Percentiles rank a stretch among this genome's conserved stretches.
These are phyloP conservation scores for Porphyrio hochstetteri DNA, from an alignment of 2,113 vertebrate species.

Conservation along the genomic window DNA sequence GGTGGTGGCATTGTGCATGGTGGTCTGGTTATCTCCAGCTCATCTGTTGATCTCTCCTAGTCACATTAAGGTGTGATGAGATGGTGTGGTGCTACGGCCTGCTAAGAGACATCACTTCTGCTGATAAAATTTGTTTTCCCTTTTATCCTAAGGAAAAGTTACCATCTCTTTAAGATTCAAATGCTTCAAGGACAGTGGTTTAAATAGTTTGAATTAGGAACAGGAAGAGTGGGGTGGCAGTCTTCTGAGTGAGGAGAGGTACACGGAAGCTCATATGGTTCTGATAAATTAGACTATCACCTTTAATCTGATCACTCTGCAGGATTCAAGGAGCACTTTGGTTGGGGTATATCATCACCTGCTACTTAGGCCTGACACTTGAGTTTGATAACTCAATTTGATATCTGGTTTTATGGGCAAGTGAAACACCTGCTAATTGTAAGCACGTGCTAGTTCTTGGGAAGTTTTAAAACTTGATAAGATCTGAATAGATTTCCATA, in stretches of 20 bases:
- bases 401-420: not conserved
- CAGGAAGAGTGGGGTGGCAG: not conserved
- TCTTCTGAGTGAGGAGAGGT: not conserved
- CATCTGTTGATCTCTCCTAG: not conserved
- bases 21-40: not conserved
- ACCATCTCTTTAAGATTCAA: not conserved
- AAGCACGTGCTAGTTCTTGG: not conserved
- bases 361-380: not conserved
- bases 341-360: not conserved
- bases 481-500: not conserved
- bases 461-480: not conserved
- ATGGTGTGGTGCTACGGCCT: not conserved
- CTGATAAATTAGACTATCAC: not conserved
- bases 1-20: accelerated
- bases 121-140: not conserved
- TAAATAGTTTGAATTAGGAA: not conserved
- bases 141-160: not conserved
- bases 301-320: not conserved
- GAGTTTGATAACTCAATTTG: not conserved
- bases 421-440: not conserved
- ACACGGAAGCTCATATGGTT: not conserved
- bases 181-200: not conserved
- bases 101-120: not conserved
- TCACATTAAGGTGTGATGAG: not conserved
- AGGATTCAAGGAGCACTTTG: not conserved